Percentiles rank a stretch among this genome's conserved stretches.
Evolutionary conservation across 2,888 invertebrate species (phyloP).

Genomic region (Caenorhabditis parvicauda): DNA sequence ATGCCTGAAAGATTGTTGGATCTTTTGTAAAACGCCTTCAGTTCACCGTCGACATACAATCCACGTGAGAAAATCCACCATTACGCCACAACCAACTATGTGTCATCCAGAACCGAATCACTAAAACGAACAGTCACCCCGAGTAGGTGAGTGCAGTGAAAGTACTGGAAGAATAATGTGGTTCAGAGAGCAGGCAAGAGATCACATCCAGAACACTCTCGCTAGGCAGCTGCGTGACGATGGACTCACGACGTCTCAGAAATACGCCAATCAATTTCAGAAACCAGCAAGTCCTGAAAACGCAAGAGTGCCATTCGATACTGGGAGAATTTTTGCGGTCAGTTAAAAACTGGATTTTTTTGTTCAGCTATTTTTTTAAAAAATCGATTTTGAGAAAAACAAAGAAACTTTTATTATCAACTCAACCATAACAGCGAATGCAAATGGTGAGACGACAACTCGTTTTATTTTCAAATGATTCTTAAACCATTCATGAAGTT

Average conservation of each 20-base stretch:
- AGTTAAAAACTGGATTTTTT: no score
- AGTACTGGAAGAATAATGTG: no score
- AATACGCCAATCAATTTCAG: constrained; percentile 51
- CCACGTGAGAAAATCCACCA: constrained; percentile 39
- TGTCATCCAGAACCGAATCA: no score
- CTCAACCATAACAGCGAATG: no score
- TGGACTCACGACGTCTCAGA: constrained; percentile 50
- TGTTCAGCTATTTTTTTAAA: neutral
- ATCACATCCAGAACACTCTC: constrained; percentile 23
- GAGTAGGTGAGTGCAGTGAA: neutral
- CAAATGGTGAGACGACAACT: no score
- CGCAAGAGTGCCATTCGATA: constrained; percentile 25
- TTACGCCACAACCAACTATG: constrained; percentile 34
- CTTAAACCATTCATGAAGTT: no score
- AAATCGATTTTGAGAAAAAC: no score
- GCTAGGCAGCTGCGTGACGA: constrained; percentile 33
- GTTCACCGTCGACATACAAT: constrained; percentile 5
- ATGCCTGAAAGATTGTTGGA: no score
- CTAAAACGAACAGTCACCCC: neutral
- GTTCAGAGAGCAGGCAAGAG: constrained; percentile 12
- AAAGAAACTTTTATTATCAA: no score
- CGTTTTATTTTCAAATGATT: no score
- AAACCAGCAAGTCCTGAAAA: constrained; percentile 19
- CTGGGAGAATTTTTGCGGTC: constrained; percentile 25
- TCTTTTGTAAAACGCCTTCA: neutral